phyloP scores from a whole-genome alignment of 1,140 invertebrate genomes.

The Dryas iulia region DNA sequence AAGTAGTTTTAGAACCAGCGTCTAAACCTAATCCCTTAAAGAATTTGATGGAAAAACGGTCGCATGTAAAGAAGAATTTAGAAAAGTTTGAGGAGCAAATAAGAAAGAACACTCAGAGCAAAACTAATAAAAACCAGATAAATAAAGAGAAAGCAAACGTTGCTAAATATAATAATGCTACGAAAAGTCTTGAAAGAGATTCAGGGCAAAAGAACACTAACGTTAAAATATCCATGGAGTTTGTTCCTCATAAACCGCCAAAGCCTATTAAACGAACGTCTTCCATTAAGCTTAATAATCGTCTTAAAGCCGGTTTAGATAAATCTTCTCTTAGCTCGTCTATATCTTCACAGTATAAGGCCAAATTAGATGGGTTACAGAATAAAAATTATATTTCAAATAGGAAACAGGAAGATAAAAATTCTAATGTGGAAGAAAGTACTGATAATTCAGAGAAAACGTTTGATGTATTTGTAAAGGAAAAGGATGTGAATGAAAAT shows the following conservation, averaged over 20 bases:
- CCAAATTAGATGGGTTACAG: constrained; percentile 76
- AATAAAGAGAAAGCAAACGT: constrained; percentile 75
- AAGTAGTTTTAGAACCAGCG: constrained; percentile 76
- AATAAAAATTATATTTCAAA: constrained; percentile 70
- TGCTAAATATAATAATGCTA: constrained; percentile 69
- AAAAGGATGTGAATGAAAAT: constrained; percentile 82
- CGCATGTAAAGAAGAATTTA: constrained; percentile 78
- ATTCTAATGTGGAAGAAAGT: constrained; percentile 59
- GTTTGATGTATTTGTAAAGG: constrained; percentile 81
- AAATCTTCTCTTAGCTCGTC: constrained; percentile 69
- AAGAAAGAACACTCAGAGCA: constrained; percentile 74
- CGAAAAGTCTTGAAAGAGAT: constrained; percentile 80
- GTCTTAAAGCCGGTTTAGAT: constrained; percentile 67
- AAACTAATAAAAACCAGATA: constrained; percentile 76
- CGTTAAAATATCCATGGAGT: constrained; percentile 79
- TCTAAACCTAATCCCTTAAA: constrained; percentile 72
- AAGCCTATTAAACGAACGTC: constrained; percentile 78
- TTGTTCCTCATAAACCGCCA: constrained; percentile 82
- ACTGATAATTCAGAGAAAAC: constrained; percentile 74
- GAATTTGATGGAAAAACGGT: constrained; percentile 74
- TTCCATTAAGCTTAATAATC: constrained; percentile 75
- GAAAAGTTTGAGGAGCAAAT: constrained; percentile 80
- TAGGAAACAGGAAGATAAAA: constrained; percentile 63
- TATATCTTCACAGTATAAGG: constrained; percentile 76
- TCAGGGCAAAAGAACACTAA: constrained; percentile 79